Evolutionary conservation across 2,113 vertebrate species (phyloP), one percentile per base, ranked within the genome.

Genomic region (Bungarus multicinctus): DNA sequence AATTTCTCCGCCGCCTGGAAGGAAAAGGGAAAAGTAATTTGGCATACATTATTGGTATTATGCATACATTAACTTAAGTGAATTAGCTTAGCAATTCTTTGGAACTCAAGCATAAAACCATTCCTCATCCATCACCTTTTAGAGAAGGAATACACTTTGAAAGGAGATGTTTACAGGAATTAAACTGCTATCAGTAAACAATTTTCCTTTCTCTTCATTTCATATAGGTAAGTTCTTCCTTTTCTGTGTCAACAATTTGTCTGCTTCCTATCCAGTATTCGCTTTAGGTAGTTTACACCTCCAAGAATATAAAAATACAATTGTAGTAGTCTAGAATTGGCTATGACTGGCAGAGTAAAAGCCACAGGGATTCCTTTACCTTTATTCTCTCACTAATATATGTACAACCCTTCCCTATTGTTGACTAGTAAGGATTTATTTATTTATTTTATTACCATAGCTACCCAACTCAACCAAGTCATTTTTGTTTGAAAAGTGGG

Each of bases 1-100:
- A 98, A 99, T 81, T 96, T 97, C 94, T 99, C 99, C 0, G 96
- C 96, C 25, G 99, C 99, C 99, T 99, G 93, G n/a, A 95, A 94
- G 60, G 6, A 85, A 34, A 88, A 74, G 5, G n/a, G 0, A 5
- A 2, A 25, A 0, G 0, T 43, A 25, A 86, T 14, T 81, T 27
- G 9, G 7, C 20, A 34, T 55, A 20, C 34, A 3, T n/a, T 69
- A 60, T 12, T 30, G 5, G n/a, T 34, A 64, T 43, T 39, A 47
- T 43, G 45, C 55, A 10, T 45, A 45, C 43, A 64, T 64, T n/a
- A 64, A 64, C 1, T 16, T 69, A 69, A 11, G 50, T 52, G 50
- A 52, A 18, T 69, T 34, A 69, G 30, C 5, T 34, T 18, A 69
- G 85, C 22, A 43, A 22, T 60, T 23, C 55, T 50, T 60, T 53